Conservation (phyloP, 2,113 vertebrate species). For the Datnioides undecimradiatus region DNA sequence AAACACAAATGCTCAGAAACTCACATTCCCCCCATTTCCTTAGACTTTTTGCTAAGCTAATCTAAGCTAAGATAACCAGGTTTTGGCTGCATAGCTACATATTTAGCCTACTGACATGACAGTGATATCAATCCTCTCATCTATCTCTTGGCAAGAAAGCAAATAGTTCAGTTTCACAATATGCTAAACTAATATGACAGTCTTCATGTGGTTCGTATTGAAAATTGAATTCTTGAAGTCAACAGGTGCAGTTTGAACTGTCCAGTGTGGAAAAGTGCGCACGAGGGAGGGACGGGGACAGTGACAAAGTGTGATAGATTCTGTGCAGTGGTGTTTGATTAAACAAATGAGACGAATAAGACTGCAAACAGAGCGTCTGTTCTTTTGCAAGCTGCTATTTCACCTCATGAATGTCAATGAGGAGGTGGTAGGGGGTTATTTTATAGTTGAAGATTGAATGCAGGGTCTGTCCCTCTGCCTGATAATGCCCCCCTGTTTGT, state of each 20-base stretch:
- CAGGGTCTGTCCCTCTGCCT: constrained; percentile 56
- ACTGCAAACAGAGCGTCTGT: constrained; percentile 58
- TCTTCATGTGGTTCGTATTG: background rate
- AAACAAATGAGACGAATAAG: constrained; percentile 65
- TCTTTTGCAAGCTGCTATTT: constrained; percentile 60
- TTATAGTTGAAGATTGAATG: constrained; percentile 71
- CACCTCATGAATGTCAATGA: constrained; percentile 76
- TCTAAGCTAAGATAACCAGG: background rate
- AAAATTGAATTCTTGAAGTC: background rate
- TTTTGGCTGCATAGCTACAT: background rate
- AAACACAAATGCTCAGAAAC: no score
- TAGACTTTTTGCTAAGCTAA: background rate
- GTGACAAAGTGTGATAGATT: constrained; percentile 53
- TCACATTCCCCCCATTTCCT: background rate
- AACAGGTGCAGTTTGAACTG: constrained; percentile 24
- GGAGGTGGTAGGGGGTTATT: constrained; percentile 60
- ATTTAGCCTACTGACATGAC: background rate
- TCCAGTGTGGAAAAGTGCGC: constrained; percentile 14
- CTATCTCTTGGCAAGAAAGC: background rate
- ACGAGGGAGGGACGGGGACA: background rate
- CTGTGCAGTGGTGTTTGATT: constrained; percentile 64
- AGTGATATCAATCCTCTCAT: background rate
- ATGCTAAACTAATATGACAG: background rate
- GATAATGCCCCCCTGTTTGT: constrained; percentile 71
- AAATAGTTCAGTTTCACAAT: background rate